phyloP scores from a whole-genome alignment of 2,888 invertebrate genomes.

The Sminthurinus aureus region DNA sequence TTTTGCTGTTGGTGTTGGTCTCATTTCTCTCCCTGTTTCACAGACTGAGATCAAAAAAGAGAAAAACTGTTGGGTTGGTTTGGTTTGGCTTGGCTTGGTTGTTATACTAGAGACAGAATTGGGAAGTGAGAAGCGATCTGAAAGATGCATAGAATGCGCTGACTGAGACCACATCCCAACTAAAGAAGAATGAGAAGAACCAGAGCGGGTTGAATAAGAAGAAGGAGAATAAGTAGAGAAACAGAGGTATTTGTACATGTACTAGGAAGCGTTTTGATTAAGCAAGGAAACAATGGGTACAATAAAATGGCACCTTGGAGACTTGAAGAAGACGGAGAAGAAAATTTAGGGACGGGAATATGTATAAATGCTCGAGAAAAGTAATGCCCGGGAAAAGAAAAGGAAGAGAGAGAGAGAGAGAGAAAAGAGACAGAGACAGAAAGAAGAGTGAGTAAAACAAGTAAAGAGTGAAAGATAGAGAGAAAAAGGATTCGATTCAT shows the following conservation, averaged over 20 bases:
- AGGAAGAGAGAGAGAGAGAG: conserved; percentile 32
- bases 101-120: not conserved
- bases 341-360: conserved; percentile 56
- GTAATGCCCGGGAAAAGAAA: not conserved
- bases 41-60: not conserved
- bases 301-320: conserved; percentile 56
- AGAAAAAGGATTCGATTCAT: conserved; percentile 54
- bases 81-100: too few relatives aligned
- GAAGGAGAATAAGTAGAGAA: conserved; percentile 5
- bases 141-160: conserved; percentile 43
- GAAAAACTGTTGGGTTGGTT: too few relatives aligned
- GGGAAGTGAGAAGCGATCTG: conserved; percentile 33
- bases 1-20: conserved; percentile 14
- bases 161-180: conserved; percentile 33
- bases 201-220: not conserved
- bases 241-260: conserved; percentile 23
- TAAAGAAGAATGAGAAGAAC: conserved; percentile 14
- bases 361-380: conserved; percentile 46
- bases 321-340: conserved; percentile 50
- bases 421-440: conserved; percentile 51
- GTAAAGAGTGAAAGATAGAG: not conserved
- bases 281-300: conserved; percentile 60
- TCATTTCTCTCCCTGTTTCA: not conserved
- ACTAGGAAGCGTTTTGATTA: conserved; percentile 59
- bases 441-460: conserved; percentile 48